Conservation (phyloP, 37 sponge, comb jelly and placozoan species). For the Eunapius fragilis region DNA sequence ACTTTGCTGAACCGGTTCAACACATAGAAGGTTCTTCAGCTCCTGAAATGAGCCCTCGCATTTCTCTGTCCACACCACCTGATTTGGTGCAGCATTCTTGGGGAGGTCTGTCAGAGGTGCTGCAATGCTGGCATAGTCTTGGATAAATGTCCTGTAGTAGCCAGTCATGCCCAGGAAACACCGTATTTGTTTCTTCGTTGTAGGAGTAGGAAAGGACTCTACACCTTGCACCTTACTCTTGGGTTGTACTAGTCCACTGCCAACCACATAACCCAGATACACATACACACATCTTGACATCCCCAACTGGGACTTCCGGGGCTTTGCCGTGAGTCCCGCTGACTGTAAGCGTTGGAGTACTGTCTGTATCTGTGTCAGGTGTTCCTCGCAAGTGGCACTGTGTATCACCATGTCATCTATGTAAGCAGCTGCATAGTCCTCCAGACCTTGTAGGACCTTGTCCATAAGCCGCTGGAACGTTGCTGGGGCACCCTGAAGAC, state of each 20-base stretch:
- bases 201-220: slow-evolving; percentile 11
- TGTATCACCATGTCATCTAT: too few species aligned
- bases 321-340: too few species aligned
- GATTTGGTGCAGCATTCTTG: slow-evolving; percentile 13
- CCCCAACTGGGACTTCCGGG: too few species aligned
- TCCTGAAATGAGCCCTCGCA: too few species aligned
- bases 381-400: slow-evolving; percentile 14
- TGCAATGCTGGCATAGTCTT: slow-evolving; percentile 6
- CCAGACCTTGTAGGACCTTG: too few species aligned
- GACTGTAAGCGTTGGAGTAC: too few species aligned
- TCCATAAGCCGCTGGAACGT: too few species aligned
- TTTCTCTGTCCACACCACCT: too few species aligned
- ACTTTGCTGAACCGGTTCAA: slow-evolving; percentile 13
- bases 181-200: slow-evolving; percentile 19
- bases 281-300: slow-evolving; percentile 8
- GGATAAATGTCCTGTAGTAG: too few species aligned
- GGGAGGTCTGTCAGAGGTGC: slow-evolving; percentile 41
- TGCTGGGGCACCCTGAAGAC: too few species aligned
- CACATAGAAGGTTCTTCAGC: slow-evolving; percentile 11
- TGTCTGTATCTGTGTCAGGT: too few species aligned
- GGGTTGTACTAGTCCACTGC: slow-evolving; percentile 18
- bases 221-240: slow-evolving; percentile 38
- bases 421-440: too few species aligned
- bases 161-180: slow-evolving; percentile 48
- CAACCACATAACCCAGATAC: slow-evolving; percentile 38